Conservation (phyloP, 2,888 invertebrate genomes). For the Bhutanitis thaidina region DNA sequence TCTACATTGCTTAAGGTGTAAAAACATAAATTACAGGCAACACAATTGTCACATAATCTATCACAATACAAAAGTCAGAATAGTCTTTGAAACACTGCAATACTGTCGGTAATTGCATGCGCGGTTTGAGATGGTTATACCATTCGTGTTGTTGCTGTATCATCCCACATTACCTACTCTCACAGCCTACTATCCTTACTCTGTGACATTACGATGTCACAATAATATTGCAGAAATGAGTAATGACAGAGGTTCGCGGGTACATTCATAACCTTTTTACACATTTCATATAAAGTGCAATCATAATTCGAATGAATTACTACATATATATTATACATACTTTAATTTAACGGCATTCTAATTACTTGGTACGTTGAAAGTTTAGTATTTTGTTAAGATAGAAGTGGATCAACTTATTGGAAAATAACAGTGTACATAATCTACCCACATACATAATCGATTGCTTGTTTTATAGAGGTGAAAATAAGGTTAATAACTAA, state of each 20-base stretch:
- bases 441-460: too few relatives aligned
- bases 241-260: constrained; percentile 23
- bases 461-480: too few relatives aligned
- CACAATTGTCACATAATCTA: constrained; percentile 17
- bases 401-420: too few relatives aligned
- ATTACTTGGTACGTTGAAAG: too few relatives aligned
- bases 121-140: neutral
- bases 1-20: constrained; percentile 8
- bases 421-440: too few relatives aligned
- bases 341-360: too few relatives aligned
- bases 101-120: constrained; percentile 2
- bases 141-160: constrained; percentile 14
- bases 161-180: too few relatives aligned
- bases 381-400: too few relatives aligned
- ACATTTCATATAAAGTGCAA: constrained; percentile 5
- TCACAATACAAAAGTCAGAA: neutral
- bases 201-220: constrained; percentile 37
- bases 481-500: too few relatives aligned
- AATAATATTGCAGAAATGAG: constrained; percentile 29
- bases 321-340: too few relatives aligned
- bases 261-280: constrained; percentile 12
- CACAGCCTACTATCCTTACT: too few relatives aligned
- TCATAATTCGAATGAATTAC: constrained; percentile 18
- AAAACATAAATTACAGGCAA: constrained; percentile 15
- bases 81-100: neutral